These are phyloP conservation scores for Valencia hispanica DNA, from an alignment of 2,797 vertebrate genomes.

Conservation along the genomic window DNA sequence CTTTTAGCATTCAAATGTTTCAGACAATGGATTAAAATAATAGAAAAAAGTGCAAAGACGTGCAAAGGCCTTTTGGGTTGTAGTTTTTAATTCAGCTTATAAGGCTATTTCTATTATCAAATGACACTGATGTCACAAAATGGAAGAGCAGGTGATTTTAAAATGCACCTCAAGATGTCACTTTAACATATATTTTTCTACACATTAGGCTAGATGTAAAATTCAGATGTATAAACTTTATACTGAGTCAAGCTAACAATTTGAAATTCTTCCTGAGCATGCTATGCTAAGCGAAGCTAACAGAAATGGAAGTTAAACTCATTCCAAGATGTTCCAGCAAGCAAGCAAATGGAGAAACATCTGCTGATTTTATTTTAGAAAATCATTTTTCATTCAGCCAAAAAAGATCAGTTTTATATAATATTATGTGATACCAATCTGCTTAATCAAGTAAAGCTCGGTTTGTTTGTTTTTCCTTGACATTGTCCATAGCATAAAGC, in stretches of 20 bases:
- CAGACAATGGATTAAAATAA: not conserved
- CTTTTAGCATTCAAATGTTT: not conserved
- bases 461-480: not conserved
- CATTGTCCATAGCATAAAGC: not conserved
- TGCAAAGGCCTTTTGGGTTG: not conserved
- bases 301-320: not conserved
- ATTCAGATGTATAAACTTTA: slow-evolving; percentile 7
- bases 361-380: not conserved
- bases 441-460: not conserved
- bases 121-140: slow-evolving; percentile 6
- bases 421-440: not conserved
- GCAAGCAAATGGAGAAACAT: not conserved
- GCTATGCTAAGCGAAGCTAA: slow-evolving; percentile 7
- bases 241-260: not conserved
- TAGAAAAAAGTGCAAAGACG: not conserved
- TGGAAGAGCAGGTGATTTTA: slow-evolving; percentile 1
- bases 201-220: not conserved
- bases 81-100: not conserved
- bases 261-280: not conserved
- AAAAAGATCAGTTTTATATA: not conserved
- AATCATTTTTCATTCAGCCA: not conserved
- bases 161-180: slow-evolving; percentile 12
- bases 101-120: not conserved
- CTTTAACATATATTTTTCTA: slow-evolving; percentile 16
- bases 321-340: not conserved